These are phyloP conservation scores for Drosophila elegans DNA, from an alignment of 1,140 invertebrate species.

Conservation along the genomic window DNA sequence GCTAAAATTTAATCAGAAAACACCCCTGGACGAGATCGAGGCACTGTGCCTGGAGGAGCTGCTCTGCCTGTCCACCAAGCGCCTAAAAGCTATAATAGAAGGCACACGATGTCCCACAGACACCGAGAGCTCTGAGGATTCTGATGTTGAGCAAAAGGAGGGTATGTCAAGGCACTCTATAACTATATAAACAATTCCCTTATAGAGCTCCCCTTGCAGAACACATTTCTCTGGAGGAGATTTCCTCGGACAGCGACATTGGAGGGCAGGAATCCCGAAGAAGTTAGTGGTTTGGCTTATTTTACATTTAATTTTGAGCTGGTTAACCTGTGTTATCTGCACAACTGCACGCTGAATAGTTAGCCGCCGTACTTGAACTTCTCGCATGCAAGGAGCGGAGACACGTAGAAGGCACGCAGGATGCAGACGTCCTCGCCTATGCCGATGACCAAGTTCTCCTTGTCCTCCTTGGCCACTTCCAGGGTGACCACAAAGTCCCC, in stretches of 20 bases:
- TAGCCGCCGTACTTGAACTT: conserved; percentile 74
- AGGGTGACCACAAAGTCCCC: conserved; percentile 78
- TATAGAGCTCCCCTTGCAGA: conserved; percentile 62
- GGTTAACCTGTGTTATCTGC: conserved; percentile 20
- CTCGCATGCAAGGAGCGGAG: conserved; percentile 62
- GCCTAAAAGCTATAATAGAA: conserved; percentile 86
- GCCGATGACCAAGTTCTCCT: conserved; percentile 60
- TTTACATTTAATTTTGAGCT: conserved; percentile 58
- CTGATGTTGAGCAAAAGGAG: conserved; percentile 82
- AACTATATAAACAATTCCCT: neutral
- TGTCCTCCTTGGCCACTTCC: conserved; percentile 73
- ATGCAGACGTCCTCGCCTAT: conserved; percentile 73
- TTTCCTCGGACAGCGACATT: conserved; percentile 86
- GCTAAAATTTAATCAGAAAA: conserved; percentile 65
- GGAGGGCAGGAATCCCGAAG: conserved; percentile 53
- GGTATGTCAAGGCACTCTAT: conserved; percentile 24
- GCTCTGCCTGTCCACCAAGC: conserved; percentile 87
- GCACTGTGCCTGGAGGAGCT: conserved; percentile 88
- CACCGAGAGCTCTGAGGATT: conserved; percentile 85
- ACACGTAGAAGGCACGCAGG: conserved; percentile 71
- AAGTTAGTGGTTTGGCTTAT: conserved; percentile 39
- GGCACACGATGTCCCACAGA: conserved; percentile 86
- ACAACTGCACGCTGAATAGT: conserved; percentile 48
- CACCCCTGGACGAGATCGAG: conserved; percentile 87
- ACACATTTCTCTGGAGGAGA: conserved; percentile 87